Evolutionary conservation across 2,113 vertebrate genomes (phyloP).

Genomic region (Heterocephalus glaber): DNA sequence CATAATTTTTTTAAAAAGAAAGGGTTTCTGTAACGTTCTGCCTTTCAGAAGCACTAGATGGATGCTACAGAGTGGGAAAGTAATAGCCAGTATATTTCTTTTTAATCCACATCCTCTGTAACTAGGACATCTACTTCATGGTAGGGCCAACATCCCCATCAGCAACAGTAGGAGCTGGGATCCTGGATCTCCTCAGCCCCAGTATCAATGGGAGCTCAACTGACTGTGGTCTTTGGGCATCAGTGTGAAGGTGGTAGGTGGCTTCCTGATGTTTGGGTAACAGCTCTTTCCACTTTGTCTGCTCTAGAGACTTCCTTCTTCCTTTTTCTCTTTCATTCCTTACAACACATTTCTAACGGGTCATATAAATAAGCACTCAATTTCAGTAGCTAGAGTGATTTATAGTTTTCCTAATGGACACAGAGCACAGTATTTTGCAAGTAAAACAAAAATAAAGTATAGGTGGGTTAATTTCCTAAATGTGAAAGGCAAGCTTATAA

Average conservation of each 20-base stretch:
- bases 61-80: neutral
- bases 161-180: neutral
- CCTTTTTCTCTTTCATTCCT: neutral
- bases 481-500: conserved; percentile 1
- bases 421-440: neutral
- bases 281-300: neutral
- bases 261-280: neutral
- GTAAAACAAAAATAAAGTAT: neutral
- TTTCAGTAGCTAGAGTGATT: neutral
- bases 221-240: neutral
- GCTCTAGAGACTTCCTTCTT: neutral
- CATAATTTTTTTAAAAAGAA: no score
- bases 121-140: neutral
- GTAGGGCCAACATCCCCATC: neutral
- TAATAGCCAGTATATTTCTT: neutral
- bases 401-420: neutral
- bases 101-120: neutral
- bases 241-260: neutral
- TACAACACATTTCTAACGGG: neutral
- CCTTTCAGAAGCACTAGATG: neutral
- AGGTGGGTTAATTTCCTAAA: conserved; percentile 45
- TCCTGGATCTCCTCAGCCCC: neutral
- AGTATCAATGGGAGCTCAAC: no score
- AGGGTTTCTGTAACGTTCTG: neutral
- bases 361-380: neutral